A percentile compares a stretch with the other conserved stretches of the same genome.
Evolutionary conservation across 2,797 vertebrate genomes (phyloP).

Genomic region (Gouania willdenowi): DNA sequence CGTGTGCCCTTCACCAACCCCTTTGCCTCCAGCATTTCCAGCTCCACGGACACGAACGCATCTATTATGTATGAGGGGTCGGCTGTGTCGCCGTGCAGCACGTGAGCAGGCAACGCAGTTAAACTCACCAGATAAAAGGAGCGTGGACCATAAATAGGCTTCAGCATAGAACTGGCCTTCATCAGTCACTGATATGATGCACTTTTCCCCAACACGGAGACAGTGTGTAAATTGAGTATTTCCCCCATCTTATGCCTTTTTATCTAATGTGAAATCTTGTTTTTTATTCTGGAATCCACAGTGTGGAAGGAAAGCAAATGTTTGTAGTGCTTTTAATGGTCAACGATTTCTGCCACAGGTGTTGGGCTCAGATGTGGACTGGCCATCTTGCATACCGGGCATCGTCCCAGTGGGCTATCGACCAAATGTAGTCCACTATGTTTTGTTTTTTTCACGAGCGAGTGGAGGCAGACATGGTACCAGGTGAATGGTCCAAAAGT

Average conservation of each 20-base stretch:
- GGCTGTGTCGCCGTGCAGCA: slow-evolving; percentile 22
- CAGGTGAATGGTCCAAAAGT: no score
- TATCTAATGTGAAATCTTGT: neutral
- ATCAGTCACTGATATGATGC: slow-evolving; percentile 1
- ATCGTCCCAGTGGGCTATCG: no score
- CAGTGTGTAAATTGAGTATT: neutral
- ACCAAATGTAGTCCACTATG: no score
- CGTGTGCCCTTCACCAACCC: slow-evolving; percentile 13
- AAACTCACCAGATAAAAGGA: slow-evolving; percentile 18
- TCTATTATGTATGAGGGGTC: slow-evolving; percentile 55
- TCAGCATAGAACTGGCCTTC: slow-evolving; percentile 12
- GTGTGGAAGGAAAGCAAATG: no score
- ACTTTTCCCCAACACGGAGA: neutral
- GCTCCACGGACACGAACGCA: slow-evolving; percentile 44
- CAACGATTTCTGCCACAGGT: no score
- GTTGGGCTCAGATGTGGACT: neutral
- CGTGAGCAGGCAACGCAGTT: slow-evolving; percentile 20
- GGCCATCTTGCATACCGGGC: no score
- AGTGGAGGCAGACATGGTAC: no score
- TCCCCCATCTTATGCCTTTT: no score
- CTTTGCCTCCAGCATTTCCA: slow-evolving; percentile 25
- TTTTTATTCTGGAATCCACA: no score
- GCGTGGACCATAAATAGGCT: neutral
- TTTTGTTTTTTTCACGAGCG: no score
- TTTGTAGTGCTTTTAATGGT: neutral